Evolutionary conservation across 1,140 invertebrate genomes (phyloP).

Genomic region (Leptinotarsa defecta): DNA sequence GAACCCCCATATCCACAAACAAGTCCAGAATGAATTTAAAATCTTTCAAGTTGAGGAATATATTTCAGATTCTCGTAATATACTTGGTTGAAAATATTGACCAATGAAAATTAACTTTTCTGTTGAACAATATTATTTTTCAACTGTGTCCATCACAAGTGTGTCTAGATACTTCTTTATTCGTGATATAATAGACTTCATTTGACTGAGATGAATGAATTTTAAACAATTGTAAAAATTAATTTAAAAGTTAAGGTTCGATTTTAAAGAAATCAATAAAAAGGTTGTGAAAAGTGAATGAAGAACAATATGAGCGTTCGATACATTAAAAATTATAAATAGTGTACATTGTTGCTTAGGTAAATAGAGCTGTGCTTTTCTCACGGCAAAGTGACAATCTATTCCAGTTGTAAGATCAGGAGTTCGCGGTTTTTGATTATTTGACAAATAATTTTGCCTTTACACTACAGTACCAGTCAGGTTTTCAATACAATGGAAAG

Average conservation of each 20-base stretch:
- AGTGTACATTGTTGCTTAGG: constrained; percentile 37
- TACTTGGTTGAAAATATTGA: too few relatives aligned
- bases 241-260: constrained; percentile 36
- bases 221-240: constrained; percentile 18
- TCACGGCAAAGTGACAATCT: constrained; percentile 38
- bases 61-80: too few relatives aligned
- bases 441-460: too few relatives aligned
- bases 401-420: constrained; percentile 27
- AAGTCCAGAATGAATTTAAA: too few relatives aligned
- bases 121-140: too few relatives aligned
- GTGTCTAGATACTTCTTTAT: too few relatives aligned
- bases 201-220: constrained; percentile 22
- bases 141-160: too few relatives aligned
- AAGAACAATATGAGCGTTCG: constrained; percentile 32
- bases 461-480: too few relatives aligned
- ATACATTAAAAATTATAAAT: constrained; percentile 35
- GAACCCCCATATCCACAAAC: too few relatives aligned
- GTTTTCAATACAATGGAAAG: too few relatives aligned
- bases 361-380: constrained; percentile 17
- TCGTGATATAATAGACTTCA: neutral
- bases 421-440: neutral
- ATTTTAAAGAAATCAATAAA: constrained; percentile 41
- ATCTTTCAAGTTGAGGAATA: too few relatives aligned
- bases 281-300: constrained; percentile 39
- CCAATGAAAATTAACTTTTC: too few relatives aligned